These are phyloP conservation scores for Odontocolon sp. DNA, from an alignment of 2,888 invertebrate species.

Conservation along the genomic window DNA sequence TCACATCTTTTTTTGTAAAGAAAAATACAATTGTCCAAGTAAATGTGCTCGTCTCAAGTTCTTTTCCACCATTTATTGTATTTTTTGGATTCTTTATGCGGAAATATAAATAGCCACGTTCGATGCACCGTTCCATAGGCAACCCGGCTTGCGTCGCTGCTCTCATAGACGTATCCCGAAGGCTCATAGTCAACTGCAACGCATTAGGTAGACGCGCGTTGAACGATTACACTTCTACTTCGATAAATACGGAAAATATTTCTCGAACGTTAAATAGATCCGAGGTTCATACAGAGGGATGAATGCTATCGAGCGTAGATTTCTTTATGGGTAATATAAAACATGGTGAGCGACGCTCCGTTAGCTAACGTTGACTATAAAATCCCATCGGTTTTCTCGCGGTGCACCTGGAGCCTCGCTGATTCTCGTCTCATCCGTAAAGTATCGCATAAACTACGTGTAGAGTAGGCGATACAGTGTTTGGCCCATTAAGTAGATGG, in stretches of 20 bases:
- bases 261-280: slow-evolving; percentile 13
- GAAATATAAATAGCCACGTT: slow-evolving; percentile 1
- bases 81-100: neutral
- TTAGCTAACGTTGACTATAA: slow-evolving; percentile 25
- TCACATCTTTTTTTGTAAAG: too few relatives aligned
- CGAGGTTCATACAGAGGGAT: slow-evolving; percentile 11
- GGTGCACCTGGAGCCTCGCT: slow-evolving; percentile 4
- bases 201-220: too few relatives aligned
- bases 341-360: slow-evolving; percentile 37
- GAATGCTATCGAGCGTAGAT: slow-evolving; percentile 14
- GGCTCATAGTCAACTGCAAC: too few relatives aligned
- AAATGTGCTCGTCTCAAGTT: too few relatives aligned
- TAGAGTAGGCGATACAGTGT: too few relatives aligned
- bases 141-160: slow-evolving; percentile 37
- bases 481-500: too few relatives aligned
- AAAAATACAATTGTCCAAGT: neutral
- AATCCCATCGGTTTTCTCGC: slow-evolving; percentile 28
- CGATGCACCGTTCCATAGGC: slow-evolving; percentile 30
- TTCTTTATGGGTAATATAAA: slow-evolving; percentile 41
- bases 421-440: slow-evolving; percentile 25
- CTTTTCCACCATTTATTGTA: too few relatives aligned
- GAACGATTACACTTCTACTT: too few relatives aligned
- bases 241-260: neutral
- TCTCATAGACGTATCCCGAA: slow-evolving; percentile 4
- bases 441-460: slow-evolving; percentile 21